phyloP scores from a whole-genome alignment of 2,888 invertebrate genomes.

The Anoplius nigerrimus region DNA sequence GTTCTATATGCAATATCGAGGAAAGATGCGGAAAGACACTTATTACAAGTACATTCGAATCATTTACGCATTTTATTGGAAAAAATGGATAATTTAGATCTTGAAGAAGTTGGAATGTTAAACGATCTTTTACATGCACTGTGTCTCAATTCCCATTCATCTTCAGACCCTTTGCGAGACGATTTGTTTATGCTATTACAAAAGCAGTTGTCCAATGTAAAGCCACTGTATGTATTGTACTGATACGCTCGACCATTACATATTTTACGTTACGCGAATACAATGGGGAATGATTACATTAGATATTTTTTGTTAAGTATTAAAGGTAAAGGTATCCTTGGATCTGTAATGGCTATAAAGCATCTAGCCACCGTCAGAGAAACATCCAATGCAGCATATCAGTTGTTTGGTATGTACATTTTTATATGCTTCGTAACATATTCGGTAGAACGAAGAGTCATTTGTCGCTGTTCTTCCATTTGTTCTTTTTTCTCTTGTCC shows the following conservation, averaged over 20 bases:
- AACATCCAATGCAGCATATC: constrained; percentile 49
- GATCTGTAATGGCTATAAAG: constrained; percentile 85
- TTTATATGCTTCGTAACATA: constrained; percentile 1
- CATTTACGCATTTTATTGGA: constrained; percentile 83
- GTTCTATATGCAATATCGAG: constrained; percentile 64
- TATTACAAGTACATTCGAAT: constrained; percentile 78
- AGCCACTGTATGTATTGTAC: constrained; percentile 76
- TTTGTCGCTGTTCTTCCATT: neutral
- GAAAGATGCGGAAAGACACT: constrained; percentile 58
- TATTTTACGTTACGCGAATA: constrained; percentile 1
- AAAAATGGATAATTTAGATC: constrained; percentile 83
- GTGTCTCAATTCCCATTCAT: constrained; percentile 74
- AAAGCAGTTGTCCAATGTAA: constrained; percentile 86
- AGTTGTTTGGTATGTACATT: constrained; percentile 61
- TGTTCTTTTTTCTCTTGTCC: constrained; percentile 4
- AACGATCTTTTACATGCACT: constrained; percentile 87
- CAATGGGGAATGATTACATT: too few species aligned
- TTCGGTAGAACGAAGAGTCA: neutral
- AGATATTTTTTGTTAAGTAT: constrained; percentile 66
- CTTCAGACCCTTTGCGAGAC: constrained; percentile 80
- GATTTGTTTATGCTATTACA: constrained; percentile 90
- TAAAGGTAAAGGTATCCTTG: constrained; percentile 86
- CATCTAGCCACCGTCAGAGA: constrained; percentile 77
- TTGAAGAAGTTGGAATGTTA: constrained; percentile 84
- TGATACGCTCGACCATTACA: too few species aligned